Conservation (phyloP, 2,113 vertebrate genomes). For the Formicarius rufipectus region DNA sequence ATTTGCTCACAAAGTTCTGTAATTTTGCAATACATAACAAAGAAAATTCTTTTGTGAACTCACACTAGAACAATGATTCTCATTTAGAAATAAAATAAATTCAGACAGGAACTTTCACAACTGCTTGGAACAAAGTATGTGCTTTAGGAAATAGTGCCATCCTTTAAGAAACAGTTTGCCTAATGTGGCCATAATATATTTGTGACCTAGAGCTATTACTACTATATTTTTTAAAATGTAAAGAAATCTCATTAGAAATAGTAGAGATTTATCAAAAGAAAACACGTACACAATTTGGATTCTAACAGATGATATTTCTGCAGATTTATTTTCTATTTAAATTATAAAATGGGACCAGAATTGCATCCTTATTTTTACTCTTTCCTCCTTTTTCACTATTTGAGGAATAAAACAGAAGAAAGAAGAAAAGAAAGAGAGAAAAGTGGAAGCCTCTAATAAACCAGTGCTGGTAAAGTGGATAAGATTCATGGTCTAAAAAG, state of each 20-base stretch:
- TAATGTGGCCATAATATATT: not conserved
- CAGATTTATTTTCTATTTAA: not conserved
- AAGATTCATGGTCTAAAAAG: not conserved
- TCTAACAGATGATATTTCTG: not conserved
- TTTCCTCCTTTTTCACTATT: not conserved
- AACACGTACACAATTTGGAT: not conserved
- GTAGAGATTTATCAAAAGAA: not conserved
- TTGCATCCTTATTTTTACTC: not conserved
- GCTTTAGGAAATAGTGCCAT: not conserved
- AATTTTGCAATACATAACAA: not conserved
- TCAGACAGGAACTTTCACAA: not conserved
- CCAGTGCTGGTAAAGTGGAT: not conserved
- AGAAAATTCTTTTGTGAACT: not conserved
- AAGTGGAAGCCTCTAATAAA: not conserved
- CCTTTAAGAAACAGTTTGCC: not conserved
- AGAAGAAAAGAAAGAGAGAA: not conserved
- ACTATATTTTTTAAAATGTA: not conserved
- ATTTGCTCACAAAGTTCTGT: not conserved
- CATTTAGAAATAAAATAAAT: not conserved
- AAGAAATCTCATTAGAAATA: not conserved
- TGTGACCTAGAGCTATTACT: not conserved
- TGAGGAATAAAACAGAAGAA: not conserved
- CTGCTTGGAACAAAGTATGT: not conserved
- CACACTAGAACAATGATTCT: not conserved
- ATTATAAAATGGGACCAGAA: not conserved